A percentile compares a stretch with the other conserved stretches of the same genome.
Conservation (phyloP, 2,797 vertebrate genomes). For the Channallabes apus region DNA sequence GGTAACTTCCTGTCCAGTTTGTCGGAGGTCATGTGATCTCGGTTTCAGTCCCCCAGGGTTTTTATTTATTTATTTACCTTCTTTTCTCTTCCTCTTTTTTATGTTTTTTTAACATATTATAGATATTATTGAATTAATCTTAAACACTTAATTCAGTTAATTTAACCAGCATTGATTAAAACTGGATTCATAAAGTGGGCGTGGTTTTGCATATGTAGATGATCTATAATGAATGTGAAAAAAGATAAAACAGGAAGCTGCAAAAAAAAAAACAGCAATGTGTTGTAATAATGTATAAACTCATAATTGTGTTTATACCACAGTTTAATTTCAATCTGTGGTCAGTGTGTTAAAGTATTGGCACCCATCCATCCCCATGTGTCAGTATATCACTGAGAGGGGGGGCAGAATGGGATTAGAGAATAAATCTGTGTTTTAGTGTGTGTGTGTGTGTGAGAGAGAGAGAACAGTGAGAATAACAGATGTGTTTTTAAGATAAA, state of each 20-base stretch:
- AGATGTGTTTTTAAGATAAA: not conserved
- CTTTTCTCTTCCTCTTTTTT: too few species aligned
- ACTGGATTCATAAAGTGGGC: not conserved
- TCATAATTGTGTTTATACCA: too few species aligned
- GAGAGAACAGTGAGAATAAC: not conserved
- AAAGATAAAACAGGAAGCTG: not conserved
- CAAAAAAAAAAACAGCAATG: not conserved
- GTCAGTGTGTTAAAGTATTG: not conserved
- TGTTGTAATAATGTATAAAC: too few species aligned
- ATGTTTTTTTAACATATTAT: not conserved
- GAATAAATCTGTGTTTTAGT: not conserved
- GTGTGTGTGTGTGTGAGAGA: too few species aligned
- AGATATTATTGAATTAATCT: not conserved
- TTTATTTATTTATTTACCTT: not conserved
- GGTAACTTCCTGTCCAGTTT: slow-evolving; percentile 7
- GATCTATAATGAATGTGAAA: not conserved
- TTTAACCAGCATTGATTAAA: not conserved
- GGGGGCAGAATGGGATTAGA: not conserved
- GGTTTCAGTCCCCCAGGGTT: not conserved
- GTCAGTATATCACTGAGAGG: not conserved
- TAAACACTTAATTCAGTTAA: not conserved
- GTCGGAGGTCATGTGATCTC: not conserved
- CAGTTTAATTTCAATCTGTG: not conserved
- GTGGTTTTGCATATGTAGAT: slow-evolving; percentile 1
- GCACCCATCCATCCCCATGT: not conserved